Evolutionary conservation across 2,797 vertebrate species (phyloP), one percentile per base, ranked within the genome.

Genomic region (Enteromius fasciolatus): DNA sequence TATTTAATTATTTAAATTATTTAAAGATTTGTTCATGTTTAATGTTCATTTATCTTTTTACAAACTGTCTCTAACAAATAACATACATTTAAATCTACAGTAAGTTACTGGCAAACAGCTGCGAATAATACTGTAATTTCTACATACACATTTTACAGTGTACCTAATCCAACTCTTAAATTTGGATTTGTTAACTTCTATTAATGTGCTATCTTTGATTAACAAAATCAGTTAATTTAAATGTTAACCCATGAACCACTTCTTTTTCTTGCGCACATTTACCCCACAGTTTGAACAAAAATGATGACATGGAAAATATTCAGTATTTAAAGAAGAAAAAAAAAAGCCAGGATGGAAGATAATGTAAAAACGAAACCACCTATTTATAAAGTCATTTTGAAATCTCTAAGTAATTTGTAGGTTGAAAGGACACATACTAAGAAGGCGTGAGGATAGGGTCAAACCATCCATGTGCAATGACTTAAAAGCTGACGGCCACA

Each of bases 381-480:
- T 18, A 33, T 18, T 64, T 4, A 31, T 3, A 17, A 69, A 70
- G 61, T 11, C 4, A 48, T 70, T 48, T 31, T 5, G 4, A 36
- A 36, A 54, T 57, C 33, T 68, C 20, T 12, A 54, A 72, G 54
- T 75, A 8, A 15, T 17, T 41, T 25, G 8, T 41, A 74, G 8
- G 31, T 57, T 44, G 64, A 69, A 25, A 61, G 18, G 39, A 74
- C 57, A 18, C n/a, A 25, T 44, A 44, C 28, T 78, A 82, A 79
- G 50, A 15, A 72, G 81, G 66, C 67, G 14, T 36, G 44, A 82
- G 41, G 67, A 91, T 78, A 91, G 88, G 90, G 86, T 85, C 89
- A 89, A 86, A 90, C 87, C 88, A 92, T 87, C 90, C 89, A 91
- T 93, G 92, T 90, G 90, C 88, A 88, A 86, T 90, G 90, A 94